Conservation (phyloP, 2,113 vertebrate species). For the Smithornis capensis region DNA sequence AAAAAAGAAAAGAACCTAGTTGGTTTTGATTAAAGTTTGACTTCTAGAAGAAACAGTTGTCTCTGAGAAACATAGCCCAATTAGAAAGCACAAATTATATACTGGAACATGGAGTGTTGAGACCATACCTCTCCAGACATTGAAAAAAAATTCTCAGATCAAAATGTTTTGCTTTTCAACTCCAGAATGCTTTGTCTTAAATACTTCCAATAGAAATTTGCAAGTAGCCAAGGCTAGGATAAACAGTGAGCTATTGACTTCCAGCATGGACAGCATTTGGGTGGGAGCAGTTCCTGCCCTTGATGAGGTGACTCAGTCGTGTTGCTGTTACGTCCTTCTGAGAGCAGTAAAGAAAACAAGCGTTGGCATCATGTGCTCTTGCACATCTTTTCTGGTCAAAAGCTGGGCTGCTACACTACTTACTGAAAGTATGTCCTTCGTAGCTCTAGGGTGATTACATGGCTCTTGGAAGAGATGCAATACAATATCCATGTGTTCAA, state of each 20-base stretch:
- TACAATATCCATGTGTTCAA: rapidly evolving
- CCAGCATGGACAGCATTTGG: background rate
- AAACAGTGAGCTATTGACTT: background rate
- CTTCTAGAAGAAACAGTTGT: background rate
- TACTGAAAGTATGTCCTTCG: background rate
- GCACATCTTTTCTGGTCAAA: background rate
- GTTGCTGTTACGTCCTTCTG: rapidly evolving
- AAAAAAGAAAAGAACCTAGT: background rate
- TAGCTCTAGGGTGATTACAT: background rate
- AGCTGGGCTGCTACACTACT: background rate
- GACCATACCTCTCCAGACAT: background rate
- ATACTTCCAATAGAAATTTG: background rate
- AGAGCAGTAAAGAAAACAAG: background rate
- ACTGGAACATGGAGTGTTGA: rapidly evolving
- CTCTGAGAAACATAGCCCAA: background rate
- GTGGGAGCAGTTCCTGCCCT: background rate
- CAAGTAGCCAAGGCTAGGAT: background rate
- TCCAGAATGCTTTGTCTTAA: background rate
- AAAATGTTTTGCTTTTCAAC: background rate
- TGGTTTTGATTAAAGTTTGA: background rate
- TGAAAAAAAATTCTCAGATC: background rate
- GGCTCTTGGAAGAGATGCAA: rapidly evolving
- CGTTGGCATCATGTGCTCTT: background rate
- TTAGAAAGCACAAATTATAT: background rate
- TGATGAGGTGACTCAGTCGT: background rate